phyloP scores from a whole-genome alignment of 1,140 invertebrate species.

The Euura saliciscinereae region DNA sequence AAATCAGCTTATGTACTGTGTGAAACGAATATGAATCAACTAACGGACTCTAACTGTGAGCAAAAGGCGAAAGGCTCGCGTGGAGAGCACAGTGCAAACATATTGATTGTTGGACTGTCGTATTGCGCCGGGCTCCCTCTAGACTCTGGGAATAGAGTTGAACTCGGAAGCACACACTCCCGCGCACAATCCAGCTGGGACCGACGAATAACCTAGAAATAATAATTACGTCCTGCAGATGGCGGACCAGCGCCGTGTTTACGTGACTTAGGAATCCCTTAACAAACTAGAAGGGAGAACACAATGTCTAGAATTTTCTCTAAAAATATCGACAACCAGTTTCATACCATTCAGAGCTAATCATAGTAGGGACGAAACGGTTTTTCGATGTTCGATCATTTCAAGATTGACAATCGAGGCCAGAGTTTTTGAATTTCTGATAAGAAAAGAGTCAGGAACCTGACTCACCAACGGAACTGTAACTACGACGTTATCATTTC shows the following conservation, averaged over 20 bases:
- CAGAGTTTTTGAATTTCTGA: no score
- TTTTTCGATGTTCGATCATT: background rate
- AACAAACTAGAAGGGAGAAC: background rate
- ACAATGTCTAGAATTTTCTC: no score
- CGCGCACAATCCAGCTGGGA: background rate
- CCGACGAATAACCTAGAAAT: conserved; percentile 33
- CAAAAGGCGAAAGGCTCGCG: conserved; percentile 19
- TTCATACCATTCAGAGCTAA: background rate
- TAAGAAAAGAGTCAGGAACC: no score
- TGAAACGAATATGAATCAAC: conserved; percentile 19
- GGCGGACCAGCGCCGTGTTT: background rate
- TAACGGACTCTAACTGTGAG: background rate
- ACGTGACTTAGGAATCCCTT: background rate
- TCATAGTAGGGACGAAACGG: no score
- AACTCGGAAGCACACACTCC: background rate
- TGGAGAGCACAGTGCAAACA: conserved; percentile 29
- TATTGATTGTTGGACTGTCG: conserved; percentile 31
- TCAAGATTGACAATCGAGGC: no score
- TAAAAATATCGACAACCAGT: background rate
- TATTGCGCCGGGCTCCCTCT: conserved; percentile 23
- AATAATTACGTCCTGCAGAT: conserved; percentile 21
- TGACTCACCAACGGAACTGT: background rate
- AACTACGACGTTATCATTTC: no score
- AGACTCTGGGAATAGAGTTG: conserved; percentile 13
- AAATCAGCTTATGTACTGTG: background rate